phyloP scores from a whole-genome alignment of 64 coral and sea anemone species.

The Montipora capricornis region DNA sequence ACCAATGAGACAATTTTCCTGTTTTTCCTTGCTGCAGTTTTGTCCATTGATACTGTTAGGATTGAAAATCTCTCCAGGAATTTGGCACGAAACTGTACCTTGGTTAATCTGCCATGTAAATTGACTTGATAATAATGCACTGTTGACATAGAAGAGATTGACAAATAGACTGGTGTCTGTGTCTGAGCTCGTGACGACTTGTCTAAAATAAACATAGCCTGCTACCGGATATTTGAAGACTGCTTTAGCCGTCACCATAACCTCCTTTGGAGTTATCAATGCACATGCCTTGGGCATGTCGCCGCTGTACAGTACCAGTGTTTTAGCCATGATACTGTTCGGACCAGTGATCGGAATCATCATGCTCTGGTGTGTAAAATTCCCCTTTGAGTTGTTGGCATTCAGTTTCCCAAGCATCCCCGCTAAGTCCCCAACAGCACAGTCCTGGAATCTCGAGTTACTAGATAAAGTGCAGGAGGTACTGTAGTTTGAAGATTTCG shows the following conservation, averaged over 20 bases:
- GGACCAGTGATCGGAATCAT: slow-evolving; percentile 69
- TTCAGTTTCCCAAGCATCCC: slow-evolving; percentile 63
- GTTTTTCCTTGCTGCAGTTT: slow-evolving; percentile 43
- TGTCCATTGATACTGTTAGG: slow-evolving; percentile 3
- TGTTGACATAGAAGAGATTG: slow-evolving; percentile 76
- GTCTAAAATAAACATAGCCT: slow-evolving; percentile 75
- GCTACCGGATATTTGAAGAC: slow-evolving; percentile 73
- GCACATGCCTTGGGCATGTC: slow-evolving; percentile 69
- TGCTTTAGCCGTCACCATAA: slow-evolving; percentile 50
- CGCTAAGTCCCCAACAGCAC: slow-evolving; percentile 83
- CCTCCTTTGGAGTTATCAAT: slow-evolving; percentile 34
- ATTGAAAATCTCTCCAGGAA: slow-evolving; percentile 44
- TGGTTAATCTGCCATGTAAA: slow-evolving; percentile 62
- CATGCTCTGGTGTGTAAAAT: slow-evolving; percentile 42
- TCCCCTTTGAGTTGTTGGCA: neutral
- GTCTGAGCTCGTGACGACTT: slow-evolving; percentile 29
- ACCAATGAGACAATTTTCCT: slow-evolving; percentile 64
- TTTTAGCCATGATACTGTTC: slow-evolving; percentile 74
- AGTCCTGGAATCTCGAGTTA: slow-evolving; percentile 25
- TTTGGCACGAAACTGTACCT: slow-evolving; percentile 33
- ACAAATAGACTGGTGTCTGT: slow-evolving; percentile 67
- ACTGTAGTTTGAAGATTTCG: slow-evolving; percentile 22
- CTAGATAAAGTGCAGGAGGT: neutral
- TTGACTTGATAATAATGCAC: neutral
- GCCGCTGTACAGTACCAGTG: slow-evolving; percentile 61